These are phyloP conservation scores for Limosa lapponica DNA, from an alignment of 2,797 vertebrate genomes.

Conservation along the genomic window DNA sequence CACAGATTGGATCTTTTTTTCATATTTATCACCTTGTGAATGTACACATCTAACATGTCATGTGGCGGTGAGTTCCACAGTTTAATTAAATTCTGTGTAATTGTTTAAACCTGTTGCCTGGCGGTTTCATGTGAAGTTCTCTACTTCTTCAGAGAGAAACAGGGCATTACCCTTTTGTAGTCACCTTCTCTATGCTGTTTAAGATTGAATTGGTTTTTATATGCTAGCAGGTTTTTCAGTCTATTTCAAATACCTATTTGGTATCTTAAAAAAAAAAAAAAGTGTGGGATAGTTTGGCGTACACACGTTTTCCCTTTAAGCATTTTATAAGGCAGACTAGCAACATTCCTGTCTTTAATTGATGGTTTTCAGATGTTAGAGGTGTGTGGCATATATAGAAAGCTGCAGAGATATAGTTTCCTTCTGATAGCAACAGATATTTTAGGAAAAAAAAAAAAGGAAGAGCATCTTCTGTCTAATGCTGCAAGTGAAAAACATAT, in stretches of 20 bases:
- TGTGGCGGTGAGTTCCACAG: neutral
- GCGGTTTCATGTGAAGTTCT: neutral
- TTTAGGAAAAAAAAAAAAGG: neutral
- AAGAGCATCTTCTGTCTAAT: neutral
- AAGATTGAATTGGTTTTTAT: neutral
- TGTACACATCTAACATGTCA: neutral
- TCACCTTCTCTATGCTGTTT: neutral
- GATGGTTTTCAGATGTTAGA: neutral
- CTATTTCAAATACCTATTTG: neutral
- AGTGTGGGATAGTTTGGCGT: neutral
- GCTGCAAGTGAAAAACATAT: neutral
- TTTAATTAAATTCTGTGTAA: neutral
- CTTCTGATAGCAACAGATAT: neutral
- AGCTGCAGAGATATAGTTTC: neutral
- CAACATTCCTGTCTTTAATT: neutral
- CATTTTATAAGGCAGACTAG: neutral
- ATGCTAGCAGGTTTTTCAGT: neutral
- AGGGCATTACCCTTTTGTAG: neutral
- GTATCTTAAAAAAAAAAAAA: neutral
- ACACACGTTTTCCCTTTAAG: neutral
- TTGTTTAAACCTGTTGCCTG: neutral
- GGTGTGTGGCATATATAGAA: neutral
- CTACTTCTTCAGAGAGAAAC: neutral
- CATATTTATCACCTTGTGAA: fast-evolving
- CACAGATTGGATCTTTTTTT: neutral